phyloP scores from a whole-genome alignment of 2,797 vertebrate genomes.

The Choloepus didactylus region DNA sequence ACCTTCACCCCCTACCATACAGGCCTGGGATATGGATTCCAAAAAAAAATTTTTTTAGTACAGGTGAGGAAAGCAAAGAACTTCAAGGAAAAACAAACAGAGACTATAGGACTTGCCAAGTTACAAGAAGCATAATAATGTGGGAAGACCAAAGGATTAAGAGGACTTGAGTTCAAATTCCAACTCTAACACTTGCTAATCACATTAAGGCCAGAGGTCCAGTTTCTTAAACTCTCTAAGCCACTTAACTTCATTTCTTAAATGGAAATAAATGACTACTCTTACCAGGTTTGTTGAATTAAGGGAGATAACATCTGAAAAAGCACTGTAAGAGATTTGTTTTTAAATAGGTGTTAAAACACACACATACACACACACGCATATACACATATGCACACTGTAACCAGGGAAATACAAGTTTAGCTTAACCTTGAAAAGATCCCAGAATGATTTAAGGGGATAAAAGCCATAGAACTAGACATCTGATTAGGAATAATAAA shows the following conservation, averaged over 20 bases:
- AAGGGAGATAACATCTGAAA: conserved; percentile 50
- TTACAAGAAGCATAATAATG: background rate
- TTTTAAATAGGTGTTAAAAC: conserved; percentile 45
- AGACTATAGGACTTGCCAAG: background rate
- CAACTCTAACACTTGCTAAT: background rate
- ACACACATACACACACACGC: background rate
- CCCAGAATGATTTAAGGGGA: background rate
- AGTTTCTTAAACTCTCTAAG: conserved; percentile 54
- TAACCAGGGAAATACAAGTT: conserved; percentile 27
- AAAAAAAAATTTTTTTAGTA: background rate
- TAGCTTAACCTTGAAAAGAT: background rate
- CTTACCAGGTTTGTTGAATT: conserved; percentile 6
- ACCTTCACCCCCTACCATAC: background rate
- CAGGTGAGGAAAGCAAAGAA: conserved; percentile 16
- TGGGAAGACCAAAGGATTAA: background rate
- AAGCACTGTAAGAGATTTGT: background rate
- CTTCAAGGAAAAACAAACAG: background rate
- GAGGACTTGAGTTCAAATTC: conserved; percentile 63
- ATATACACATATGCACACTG: background rate
- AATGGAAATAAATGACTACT: conserved; percentile 61
- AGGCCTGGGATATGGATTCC: background rate
- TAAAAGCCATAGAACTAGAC: background rate
- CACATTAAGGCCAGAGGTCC: background rate
- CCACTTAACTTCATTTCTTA: conserved; percentile 49
- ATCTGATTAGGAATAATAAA: background rate